Evolutionary conservation across 2,113 vertebrate genomes (phyloP), one percentile per base, ranked within the genome.

Genomic region (Rhipidura dahli): DNA sequence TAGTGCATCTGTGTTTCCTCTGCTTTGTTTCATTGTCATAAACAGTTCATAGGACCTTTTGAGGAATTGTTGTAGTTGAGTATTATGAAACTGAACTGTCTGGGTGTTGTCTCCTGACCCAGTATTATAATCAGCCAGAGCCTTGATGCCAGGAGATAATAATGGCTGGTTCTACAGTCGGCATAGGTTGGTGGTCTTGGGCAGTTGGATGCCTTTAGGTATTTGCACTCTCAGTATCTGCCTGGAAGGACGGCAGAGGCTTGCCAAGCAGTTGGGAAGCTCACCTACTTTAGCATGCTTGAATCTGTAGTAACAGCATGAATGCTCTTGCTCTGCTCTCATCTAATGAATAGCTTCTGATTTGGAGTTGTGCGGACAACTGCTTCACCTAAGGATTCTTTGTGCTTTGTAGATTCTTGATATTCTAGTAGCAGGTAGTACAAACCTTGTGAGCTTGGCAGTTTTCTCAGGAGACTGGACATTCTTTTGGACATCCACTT

Each of bases 111-210:
- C 80, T 95, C 15, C 47, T 81, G 6, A 82, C 91, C 7, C 40
- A 90, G 31, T 76, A 61, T n/a, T 66, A 8, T 73, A 83, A 87
- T 87, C 15, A 88, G 39, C 64, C 39, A 16, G 68, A 65, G 35
- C 51, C 51, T 93, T 90, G 89, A 63, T 97, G 80, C 83, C 68
- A 86, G 76, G 35, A 90, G 86, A 92, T 96, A 30, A 72, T 88
- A 65, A 66, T 87, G 72, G 59, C 63, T 83, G 37, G 76, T 77
- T 93, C 42, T 92, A 39, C 71, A 80, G 0, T 83, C 19, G 1
- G 59, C 83, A 65, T 33, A 27, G 40, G 42, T 83, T 89, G 56
- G 35, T 94, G 86, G 76, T 93, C 80, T 70, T 27, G 69, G 93
- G 92, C 79, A 59, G 27, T 30, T 59, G 63, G 37, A 53, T 92